These are phyloP conservation scores for Ganaspis sp. DNA, from an alignment of 1,140 invertebrate species.

Conservation along the genomic window DNA sequence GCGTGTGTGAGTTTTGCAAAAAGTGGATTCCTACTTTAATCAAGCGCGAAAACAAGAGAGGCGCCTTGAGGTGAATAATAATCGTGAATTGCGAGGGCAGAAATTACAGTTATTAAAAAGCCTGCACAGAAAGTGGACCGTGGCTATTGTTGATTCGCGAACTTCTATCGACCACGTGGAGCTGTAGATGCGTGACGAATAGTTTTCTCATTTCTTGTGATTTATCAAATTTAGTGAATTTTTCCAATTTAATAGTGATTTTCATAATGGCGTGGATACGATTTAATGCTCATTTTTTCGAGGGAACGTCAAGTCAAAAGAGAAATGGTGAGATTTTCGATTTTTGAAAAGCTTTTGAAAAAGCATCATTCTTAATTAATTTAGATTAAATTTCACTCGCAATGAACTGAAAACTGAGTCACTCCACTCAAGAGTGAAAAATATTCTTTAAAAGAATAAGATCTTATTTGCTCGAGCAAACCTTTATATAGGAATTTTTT, in stretches of 20 bases:
- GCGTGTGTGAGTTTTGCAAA: neutral
- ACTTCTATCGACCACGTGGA: slow-evolving; percentile 20
- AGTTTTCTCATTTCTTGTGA: neutral
- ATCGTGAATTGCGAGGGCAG: neutral
- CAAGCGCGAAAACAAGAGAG: neutral
- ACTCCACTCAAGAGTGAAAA: too few relatives aligned
- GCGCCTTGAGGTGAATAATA: neutral
- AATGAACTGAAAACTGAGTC: too few relatives aligned
- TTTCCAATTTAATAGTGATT: neutral
- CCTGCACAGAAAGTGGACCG: neutral
- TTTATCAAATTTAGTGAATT: neutral
- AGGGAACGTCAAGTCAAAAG: too few relatives aligned
- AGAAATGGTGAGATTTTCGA: too few relatives aligned
- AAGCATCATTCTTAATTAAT: too few relatives aligned
- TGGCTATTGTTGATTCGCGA: neutral
- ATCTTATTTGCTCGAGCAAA: too few relatives aligned
- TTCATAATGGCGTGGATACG: neutral
- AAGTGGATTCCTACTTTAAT: slow-evolving; percentile 9
- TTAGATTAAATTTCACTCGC: too few relatives aligned
- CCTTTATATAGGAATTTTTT: too few relatives aligned
- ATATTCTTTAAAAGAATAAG: too few relatives aligned
- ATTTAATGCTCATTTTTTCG: neutral
- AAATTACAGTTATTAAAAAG: slow-evolving; percentile 13
- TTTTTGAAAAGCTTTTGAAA: too few relatives aligned
- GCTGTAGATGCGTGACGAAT: neutral